Percentiles rank a stretch among this genome's conserved stretches.
These are phyloP conservation scores for Ophiothrix spiculata DNA, from an alignment of 35 echinoderm and acorn worm species.

Conservation along the genomic window DNA sequence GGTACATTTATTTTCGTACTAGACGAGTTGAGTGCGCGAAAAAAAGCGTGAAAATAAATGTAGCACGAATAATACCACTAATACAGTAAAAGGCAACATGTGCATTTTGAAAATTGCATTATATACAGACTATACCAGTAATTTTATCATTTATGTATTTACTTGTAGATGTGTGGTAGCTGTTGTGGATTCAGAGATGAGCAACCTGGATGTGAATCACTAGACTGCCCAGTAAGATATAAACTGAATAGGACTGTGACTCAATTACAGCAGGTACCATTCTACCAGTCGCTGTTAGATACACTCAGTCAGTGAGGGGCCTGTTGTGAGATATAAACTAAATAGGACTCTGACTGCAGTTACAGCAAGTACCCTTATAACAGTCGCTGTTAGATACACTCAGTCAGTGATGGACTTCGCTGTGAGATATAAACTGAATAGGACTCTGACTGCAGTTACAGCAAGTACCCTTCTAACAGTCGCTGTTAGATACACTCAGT, in stretches of 20 bases:
- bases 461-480: too few relatives aligned
- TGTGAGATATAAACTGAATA: background rate
- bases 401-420: background rate
- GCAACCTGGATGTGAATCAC: slow-evolving; percentile 41
- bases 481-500: too few relatives aligned
- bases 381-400: background rate
- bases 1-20: too few relatives aligned
- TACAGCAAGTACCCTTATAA: background rate
- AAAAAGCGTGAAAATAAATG: too few relatives aligned
- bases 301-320: background rate
- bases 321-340: background rate
- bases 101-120: too few relatives aligned
- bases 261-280: slow-evolving; percentile 4
- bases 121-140: too few relatives aligned
- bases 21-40: too few relatives aligned
- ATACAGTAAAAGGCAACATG: too few relatives aligned
- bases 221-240: slow-evolving; percentile 68
- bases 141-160: too few relatives aligned
- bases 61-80: too few relatives aligned
- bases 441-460: too few relatives aligned
- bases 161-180: slow-evolving; percentile 56
- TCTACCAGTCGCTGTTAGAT: slow-evolving; percentile 14
- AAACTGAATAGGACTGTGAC: background rate
- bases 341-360: background rate
- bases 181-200: slow-evolving; percentile 64